Percentiles rank a stretch among this genome's conserved stretches.
These are phyloP conservation scores for Python bivittatus DNA, from an alignment of 2,113 vertebrate genomes.

Conservation along the genomic window DNA sequence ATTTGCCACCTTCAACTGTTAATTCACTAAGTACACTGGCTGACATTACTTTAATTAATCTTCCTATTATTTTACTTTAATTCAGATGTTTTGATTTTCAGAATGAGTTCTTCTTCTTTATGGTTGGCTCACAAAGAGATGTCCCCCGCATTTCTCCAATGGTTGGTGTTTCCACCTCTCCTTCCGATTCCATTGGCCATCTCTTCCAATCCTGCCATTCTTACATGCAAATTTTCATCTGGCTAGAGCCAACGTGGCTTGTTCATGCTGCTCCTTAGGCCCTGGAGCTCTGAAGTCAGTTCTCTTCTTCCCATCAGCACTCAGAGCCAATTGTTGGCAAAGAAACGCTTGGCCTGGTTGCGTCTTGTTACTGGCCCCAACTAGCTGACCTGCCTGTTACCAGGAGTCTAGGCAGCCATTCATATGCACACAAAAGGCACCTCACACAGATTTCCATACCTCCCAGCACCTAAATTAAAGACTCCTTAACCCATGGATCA, in stretches of 20 bases:
- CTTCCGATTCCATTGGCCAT: background rate
- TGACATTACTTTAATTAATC: background rate
- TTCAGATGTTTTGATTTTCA: background rate
- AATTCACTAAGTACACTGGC: too few relatives aligned
- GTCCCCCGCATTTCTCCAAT: background rate
- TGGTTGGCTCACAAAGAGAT: background rate
- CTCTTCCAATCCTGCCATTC: background rate
- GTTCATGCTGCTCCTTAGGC: background rate
- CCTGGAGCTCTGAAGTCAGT: background rate
- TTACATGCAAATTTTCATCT: background rate
- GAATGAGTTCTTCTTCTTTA: background rate
- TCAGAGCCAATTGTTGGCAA: background rate
- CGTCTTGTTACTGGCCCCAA: background rate
- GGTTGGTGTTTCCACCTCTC: background rate
- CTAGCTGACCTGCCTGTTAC: background rate
- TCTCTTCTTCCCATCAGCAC: background rate
- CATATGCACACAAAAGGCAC: background rate
- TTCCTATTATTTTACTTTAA: background rate
- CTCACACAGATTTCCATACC: too few relatives aligned
- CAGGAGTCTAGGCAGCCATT: background rate
- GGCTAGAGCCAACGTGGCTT: background rate
- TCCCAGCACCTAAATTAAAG: too few relatives aligned
- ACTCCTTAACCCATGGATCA: too few relatives aligned
- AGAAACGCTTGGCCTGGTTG: background rate
- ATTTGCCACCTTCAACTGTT: too few relatives aligned